Conservation (phyloP, 37 sponge, comb jelly and placozoan species). For the Trichoplax adhaerens region DNA sequence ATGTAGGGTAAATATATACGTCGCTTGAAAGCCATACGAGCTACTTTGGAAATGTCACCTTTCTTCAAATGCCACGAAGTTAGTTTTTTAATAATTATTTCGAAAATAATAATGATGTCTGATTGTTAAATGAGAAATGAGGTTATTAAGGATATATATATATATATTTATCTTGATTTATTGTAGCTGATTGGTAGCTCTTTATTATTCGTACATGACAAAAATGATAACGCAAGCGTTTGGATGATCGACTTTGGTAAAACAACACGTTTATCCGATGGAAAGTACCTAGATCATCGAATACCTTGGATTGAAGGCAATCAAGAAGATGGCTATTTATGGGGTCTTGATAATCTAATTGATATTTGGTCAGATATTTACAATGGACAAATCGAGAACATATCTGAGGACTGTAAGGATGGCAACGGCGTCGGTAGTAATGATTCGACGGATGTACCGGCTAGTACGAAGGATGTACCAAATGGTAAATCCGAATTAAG, state of each 20-base stretch:
- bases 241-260: constrained; percentile 99
- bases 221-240: constrained; percentile 24
- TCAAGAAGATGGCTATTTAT: constrained; percentile 95
- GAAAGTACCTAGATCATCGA: constrained; percentile 35
- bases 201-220: constrained; percentile 79
- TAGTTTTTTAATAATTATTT: not conserved
- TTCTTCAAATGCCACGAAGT: constrained; percentile 81
- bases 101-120: too few relatives aligned
- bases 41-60: constrained; percentile 32
- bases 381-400: too few relatives aligned
- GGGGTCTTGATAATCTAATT: constrained; percentile 91
- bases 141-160: not conserved
- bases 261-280: constrained; percentile 45
- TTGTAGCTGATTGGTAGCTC: constrained; percentile 82
- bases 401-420: too few relatives aligned
- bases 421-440: too few relatives aligned
- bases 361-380: constrained; percentile 16
- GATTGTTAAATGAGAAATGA: too few relatives aligned
- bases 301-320: constrained; percentile 73
- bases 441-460: too few relatives aligned
- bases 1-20: constrained; percentile 36
- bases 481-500: too few relatives aligned
- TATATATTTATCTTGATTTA: not conserved
- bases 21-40: constrained; percentile 39
- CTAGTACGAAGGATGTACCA: too few relatives aligned